These are phyloP conservation scores for Caenorhabditis zanzibari DNA, from an alignment of 2,888 invertebrate genomes.

Conservation along the genomic window DNA sequence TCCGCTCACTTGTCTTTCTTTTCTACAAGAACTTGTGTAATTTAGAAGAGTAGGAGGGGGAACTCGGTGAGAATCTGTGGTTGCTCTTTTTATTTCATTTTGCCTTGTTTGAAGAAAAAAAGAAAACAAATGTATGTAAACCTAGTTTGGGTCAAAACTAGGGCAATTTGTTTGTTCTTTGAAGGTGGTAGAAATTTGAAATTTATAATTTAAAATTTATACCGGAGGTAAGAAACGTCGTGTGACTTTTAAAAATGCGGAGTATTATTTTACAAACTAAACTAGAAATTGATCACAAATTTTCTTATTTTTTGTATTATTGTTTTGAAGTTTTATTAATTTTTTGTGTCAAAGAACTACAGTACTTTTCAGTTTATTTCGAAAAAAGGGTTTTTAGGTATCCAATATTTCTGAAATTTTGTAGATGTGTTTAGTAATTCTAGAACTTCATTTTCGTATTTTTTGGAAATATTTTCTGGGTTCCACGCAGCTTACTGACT, in stretches of 20 bases:
- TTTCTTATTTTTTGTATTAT: background rate
- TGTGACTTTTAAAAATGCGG: conserved; percentile 11
- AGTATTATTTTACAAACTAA: background rate
- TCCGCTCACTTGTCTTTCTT: background rate
- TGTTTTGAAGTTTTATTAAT: background rate
- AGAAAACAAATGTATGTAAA: background rate
- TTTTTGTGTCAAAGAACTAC: background rate
- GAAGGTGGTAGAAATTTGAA: conserved; percentile 6
- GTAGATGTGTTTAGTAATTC: too few relatives aligned
- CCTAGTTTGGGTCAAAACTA: background rate
- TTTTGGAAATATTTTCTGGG: too few relatives aligned
- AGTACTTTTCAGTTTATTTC: too few relatives aligned
- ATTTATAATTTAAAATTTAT: background rate
- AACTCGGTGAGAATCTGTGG: conserved; percentile 1
- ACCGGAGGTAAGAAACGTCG: background rate
- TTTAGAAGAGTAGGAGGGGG: conserved; percentile 8
- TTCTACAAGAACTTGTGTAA: conserved; percentile 8
- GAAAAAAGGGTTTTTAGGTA: too few relatives aligned
- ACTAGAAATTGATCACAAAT: background rate
- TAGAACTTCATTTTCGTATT: too few relatives aligned
- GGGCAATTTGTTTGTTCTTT: conserved; percentile 14
- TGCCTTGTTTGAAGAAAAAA: background rate
- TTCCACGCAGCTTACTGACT: too few relatives aligned
- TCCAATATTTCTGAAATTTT: too few relatives aligned
- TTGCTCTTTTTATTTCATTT: conserved; percentile 12